Evolutionary conservation across 2,113 vertebrate genomes (phyloP).

Genomic region (Ceuthmochares aereus): DNA sequence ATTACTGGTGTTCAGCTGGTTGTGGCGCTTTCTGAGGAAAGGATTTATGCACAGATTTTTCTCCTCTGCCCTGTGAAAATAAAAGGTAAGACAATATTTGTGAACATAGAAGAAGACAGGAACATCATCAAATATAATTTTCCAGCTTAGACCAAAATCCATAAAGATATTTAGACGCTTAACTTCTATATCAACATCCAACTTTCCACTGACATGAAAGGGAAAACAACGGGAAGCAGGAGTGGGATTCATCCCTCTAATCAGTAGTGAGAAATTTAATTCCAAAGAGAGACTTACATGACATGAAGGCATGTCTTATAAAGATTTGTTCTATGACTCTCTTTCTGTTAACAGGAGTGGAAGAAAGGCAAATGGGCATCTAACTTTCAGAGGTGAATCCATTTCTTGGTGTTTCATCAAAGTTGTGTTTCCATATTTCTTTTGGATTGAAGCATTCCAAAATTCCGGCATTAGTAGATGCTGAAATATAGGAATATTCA

Average conservation of each 20-base stretch:
- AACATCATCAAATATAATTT: neutral
- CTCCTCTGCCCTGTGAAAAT: neutral
- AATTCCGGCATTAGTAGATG: neutral
- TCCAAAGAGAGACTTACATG: neutral
- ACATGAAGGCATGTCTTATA: neutral
- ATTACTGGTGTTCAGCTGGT: neutral
- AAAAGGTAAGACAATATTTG: neutral
- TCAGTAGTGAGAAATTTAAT: neutral
- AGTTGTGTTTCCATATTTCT: neutral
- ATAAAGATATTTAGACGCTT: neutral
- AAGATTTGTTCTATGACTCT: neutral
- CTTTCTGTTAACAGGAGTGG: neutral
- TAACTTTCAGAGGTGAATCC: neutral
- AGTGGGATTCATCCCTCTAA: neutral
- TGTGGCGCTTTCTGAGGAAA: constrained; percentile 17
- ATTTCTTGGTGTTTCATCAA: neutral
- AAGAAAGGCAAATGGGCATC: neutral
- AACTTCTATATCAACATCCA: neutral
- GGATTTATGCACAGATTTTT: neutral
- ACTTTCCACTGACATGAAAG: neutral
- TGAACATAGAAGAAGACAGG: neutral
- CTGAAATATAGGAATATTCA: neutral
- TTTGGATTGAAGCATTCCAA: neutral
- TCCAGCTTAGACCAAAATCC: neutral
- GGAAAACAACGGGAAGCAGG: neutral